Evolutionary conservation across 1,140 invertebrate species (phyloP), one percentile per base, ranked within the genome.

Genomic region (Aphis craccivora): DNA sequence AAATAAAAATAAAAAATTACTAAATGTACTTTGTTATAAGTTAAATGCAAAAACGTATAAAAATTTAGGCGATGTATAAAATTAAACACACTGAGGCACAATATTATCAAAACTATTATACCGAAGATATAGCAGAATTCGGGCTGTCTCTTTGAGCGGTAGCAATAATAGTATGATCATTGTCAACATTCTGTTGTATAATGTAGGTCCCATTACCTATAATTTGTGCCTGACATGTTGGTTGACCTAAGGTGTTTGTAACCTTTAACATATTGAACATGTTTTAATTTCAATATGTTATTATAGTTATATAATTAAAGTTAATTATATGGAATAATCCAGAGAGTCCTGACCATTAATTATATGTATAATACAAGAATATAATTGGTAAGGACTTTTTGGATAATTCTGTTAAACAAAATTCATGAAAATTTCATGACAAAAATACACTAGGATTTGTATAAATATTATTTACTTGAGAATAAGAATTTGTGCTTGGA

Each of bases 111-210:
- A 93, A 93, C 81, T 83, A 93, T 30, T 93, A 53, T 93, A 93
- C 91, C 91, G 91, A 86, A 40, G 91, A 93, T 53, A 93, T 40
- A 84, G 48, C 96, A 94, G 97, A 97, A 86, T 97, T 97, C 94
- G 97, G 97, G 35, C 97, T 97, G 94, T 97, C 97, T 95, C 96
- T 94, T 95, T 96, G 94, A 95, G 96, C 96, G 92, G 97, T 96
- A n/a, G 96, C 96, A 93, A 97, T 96, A 55, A 96, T 95, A 20
- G 95, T 94, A 86, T 96, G 95, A 9, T 96, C 96, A 87, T 95
- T 95, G 76, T 96, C 96, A 94, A 97, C 96, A 94, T 96, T 96
- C 94, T 96, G 97, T 95, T 96, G 97, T 94, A 97, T 97, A 94
- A 96, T 95, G 94, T 97, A 97, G 14, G 96, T 96, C 94, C 96